These are phyloP conservation scores for Melieria crassipennis DNA, from an alignment of 2,888 invertebrate genomes.

Conservation along the genomic window DNA sequence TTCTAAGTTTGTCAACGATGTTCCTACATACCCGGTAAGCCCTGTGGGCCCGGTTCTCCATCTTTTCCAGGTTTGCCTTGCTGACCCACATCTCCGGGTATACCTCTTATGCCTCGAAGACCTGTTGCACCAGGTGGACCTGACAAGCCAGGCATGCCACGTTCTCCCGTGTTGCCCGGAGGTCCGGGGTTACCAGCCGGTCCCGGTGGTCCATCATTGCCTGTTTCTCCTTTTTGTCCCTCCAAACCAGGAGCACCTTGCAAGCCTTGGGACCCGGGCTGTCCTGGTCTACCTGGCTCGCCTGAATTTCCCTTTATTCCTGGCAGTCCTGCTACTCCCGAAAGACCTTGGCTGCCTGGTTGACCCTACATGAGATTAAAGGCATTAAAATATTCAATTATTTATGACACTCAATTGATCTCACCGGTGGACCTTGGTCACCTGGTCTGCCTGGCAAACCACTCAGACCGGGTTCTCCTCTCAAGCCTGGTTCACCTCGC, in stretches of 20 bases:
- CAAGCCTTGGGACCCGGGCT: constrained; percentile 74
- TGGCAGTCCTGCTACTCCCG: constrained; percentile 75
- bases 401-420: constrained; percentile 39
- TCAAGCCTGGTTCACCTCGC: constrained; percentile 79
- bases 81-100: constrained; percentile 72
- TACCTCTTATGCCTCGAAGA: constrained; percentile 68
- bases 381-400: background rate
- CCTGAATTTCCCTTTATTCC: constrained; percentile 78
- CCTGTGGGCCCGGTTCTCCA: constrained; percentile 73
- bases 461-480: constrained; percentile 78
- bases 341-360: constrained; percentile 75
- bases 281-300: constrained; percentile 76
- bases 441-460: constrained; percentile 84
- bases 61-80: constrained; percentile 78
- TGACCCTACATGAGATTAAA: constrained; percentile 70
- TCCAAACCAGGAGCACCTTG: constrained; percentile 78
- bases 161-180: constrained; percentile 69
- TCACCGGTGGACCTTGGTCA: constrained; percentile 76
- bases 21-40: constrained; percentile 63
- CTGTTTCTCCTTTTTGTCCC: constrained; percentile 81
- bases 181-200: constrained; percentile 67
- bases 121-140: constrained; percentile 55
- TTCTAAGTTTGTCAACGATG: background rate
- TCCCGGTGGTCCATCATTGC: constrained; percentile 76
- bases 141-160: constrained; percentile 53